Conservation (phyloP, 2,113 vertebrate genomes). For the Corythornis cristatus region DNA sequence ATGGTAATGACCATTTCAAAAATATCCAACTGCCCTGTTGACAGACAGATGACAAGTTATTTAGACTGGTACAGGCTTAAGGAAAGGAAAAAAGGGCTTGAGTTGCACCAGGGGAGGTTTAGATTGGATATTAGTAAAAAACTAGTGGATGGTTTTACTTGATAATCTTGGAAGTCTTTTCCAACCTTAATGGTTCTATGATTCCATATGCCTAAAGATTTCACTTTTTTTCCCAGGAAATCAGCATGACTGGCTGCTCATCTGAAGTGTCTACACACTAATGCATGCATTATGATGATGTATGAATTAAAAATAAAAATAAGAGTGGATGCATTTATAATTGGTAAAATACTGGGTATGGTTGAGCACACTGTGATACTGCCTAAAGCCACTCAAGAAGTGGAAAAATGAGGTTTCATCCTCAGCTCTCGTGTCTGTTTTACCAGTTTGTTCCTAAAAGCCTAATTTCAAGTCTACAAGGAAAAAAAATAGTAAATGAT, state of each 20-base stretch:
- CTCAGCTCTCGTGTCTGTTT: neutral
- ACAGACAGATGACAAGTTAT: neutral
- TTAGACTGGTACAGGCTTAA: neutral
- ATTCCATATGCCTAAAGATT: neutral
- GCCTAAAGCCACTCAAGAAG: neutral
- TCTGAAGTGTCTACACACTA: neutral
- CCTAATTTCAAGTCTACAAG: neutral
- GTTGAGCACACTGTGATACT: neutral
- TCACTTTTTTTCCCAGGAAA: neutral
- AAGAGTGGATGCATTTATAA: neutral
- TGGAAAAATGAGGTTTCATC: neutral
- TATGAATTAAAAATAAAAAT: too few species aligned
- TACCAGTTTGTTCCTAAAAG: neutral
- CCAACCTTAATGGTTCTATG: too few species aligned
- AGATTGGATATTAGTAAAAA: too few species aligned
- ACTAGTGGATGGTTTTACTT: too few species aligned
- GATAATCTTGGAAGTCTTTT: too few species aligned
- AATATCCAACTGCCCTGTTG: neutral
- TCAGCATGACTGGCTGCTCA: neutral
- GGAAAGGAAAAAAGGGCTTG: too few species aligned
- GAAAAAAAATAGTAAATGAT: neutral
- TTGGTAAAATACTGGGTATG: neutral
- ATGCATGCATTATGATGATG: neutral
- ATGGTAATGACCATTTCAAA: neutral
- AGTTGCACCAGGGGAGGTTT: too few species aligned